Conservation (phyloP, 2,888 invertebrate species). For the Epirrhoe alternata region DNA sequence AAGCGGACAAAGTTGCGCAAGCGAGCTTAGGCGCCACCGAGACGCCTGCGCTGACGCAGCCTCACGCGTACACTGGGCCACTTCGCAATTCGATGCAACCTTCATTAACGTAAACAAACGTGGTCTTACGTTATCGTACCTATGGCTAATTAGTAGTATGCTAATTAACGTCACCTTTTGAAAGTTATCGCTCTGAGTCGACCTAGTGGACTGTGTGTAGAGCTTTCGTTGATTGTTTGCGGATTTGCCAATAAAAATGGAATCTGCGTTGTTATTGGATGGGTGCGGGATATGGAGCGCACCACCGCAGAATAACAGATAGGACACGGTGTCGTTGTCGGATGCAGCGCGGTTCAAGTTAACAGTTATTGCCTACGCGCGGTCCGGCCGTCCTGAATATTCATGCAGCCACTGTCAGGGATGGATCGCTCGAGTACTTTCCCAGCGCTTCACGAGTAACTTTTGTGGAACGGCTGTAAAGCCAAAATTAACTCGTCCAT, state of each 20-base stretch:
- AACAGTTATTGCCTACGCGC: conserved; percentile 76
- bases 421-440: conserved; percentile 55
- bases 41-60: conserved; percentile 83
- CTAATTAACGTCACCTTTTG: conserved; percentile 47
- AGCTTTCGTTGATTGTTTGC: conserved; percentile 31
- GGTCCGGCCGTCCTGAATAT: conserved; percentile 72
- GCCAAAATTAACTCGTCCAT: background rate
- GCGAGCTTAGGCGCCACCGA: conserved; percentile 76
- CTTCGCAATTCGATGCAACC: conserved; percentile 84
- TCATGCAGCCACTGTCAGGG: conserved; percentile 67
- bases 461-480: conserved; percentile 26
- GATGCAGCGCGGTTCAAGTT: conserved; percentile 67
- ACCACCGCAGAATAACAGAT: conserved; percentile 51
- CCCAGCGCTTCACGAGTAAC: conserved; percentile 48
- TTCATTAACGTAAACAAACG: conserved; percentile 82
- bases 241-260: conserved; percentile 28
- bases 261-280: conserved; percentile 30
- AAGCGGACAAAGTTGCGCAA: conserved; percentile 74
- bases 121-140: conserved; percentile 63
- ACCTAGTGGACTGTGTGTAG: conserved; percentile 11
- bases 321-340: conserved; percentile 53
- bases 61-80: conserved; percentile 80
- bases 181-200: conserved; percentile 33
- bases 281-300: conserved; percentile 24
- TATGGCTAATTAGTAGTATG: conserved; percentile 49